These are phyloP conservation scores for Globodera ellingtonae DNA, from an alignment of 1,140 invertebrate genomes.

Conservation along the genomic window DNA sequence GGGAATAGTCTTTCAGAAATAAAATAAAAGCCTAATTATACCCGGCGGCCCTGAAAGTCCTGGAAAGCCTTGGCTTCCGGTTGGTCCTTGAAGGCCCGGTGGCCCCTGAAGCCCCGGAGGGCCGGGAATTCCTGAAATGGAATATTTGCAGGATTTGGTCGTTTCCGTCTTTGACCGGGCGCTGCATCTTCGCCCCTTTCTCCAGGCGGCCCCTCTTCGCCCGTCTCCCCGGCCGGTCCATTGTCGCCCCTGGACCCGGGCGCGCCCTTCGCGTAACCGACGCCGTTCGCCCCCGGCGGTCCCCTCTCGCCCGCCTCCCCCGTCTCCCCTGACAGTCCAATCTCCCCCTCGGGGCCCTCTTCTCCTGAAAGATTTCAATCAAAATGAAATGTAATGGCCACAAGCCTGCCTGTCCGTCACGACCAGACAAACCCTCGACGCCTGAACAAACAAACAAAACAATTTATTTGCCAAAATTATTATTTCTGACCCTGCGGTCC, in stretches of 20 bases:
- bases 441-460: not conserved
- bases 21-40: not conserved
- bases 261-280: conserved; percentile 39
- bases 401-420: conserved; percentile 14
- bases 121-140: conserved; percentile 29
- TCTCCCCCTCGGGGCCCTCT: conserved; percentile 32
- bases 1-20: not conserved
- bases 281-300: conserved; percentile 30
- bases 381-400: not conserved
- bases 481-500: conserved; percentile 29
- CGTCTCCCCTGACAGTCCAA: conserved; percentile 32
- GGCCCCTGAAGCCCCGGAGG: conserved; percentile 36
- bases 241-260: conserved; percentile 46
- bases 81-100: conserved; percentile 35
- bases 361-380: conserved; percentile 16
- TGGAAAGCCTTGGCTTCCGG: conserved; percentile 24
- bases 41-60: conserved; percentile 28
- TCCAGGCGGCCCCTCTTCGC: conserved; percentile 46
- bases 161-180: conserved; percentile 17
- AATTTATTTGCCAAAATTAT: not conserved
- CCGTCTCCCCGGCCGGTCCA: conserved; percentile 26
- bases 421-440: conserved; percentile 38
- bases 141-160: not conserved
- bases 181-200: conserved; percentile 46
- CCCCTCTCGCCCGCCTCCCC: conserved; percentile 30